Evolutionary conservation across 1,140 invertebrate species (phyloP), one percentile per base, ranked within the genome.

Genomic region (Ridgeia piscesae): DNA sequence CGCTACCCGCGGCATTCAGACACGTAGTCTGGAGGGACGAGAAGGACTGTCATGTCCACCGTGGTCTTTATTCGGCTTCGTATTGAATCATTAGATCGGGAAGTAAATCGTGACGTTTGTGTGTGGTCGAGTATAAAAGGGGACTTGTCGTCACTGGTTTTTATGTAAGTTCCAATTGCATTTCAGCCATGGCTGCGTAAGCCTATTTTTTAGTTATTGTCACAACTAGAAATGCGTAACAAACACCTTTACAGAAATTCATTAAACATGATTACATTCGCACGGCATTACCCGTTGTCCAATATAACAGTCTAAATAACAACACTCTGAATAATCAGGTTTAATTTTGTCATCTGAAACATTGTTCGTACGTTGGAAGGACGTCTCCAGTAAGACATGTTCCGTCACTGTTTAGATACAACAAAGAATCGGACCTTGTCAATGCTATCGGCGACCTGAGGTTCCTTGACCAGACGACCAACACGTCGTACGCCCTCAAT

Each of bases 401-500:
- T 27, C 48, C 48, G 27, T 77, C 6, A 27, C 17, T 17, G 58
- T 31, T 21, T 21, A 77, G 58, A 21, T 77, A 77, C 58, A 9
- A 77, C 11, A 77, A 4, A 21, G 58, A 77, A 77, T 17, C 58
- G 58, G 58, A 77, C 2, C 89, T 91, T 34, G 11, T 42, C 17
- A 91, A 91, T 42, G 91, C 91, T 58, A 88, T 92, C 21, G 58
- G 33, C 50, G 11, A 88, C 9, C 50, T 92, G 33, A 11, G 6
- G 17, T 88, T 88, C 77, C 58, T 34, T 17, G 92, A 91, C 17
- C 89, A 91, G 31, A 91, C 34, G 6, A 92, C 92, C 91, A 91
- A 91, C 35, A 92, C 92, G 89, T 50, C 89, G 34, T 33, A 34
- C n/a, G 92, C 35, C 35, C 35, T 92, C 91, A 27, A 91, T 35